Percentiles rank a stretch among this genome's conserved stretches.
These are phyloP conservation scores for Anadara kagoshimensis DNA, from an alignment of 1,140 invertebrate species.

Conservation along the genomic window DNA sequence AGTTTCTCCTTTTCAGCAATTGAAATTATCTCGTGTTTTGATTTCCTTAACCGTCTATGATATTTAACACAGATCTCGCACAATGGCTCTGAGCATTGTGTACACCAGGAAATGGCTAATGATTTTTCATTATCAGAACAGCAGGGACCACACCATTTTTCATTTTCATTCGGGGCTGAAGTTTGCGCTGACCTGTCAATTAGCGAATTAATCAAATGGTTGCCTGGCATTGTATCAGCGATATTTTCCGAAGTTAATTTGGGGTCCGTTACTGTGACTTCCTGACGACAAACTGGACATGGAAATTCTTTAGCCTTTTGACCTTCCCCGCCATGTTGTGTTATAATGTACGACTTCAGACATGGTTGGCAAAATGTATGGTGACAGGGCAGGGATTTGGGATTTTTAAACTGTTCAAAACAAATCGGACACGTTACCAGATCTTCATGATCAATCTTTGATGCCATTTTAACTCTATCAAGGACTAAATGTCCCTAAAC, in stretches of 20 bases:
- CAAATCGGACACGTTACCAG: conserved; percentile 63
- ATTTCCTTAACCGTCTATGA: conserved; percentile 43
- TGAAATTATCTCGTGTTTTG: conserved; percentile 32
- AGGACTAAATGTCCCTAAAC: too few relatives aligned
- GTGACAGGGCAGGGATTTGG: conserved; percentile 59
- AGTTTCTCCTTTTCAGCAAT: conserved; percentile 40
- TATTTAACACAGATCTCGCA: conserved; percentile 38
- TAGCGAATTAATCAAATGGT: conserved; percentile 51
- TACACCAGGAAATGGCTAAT: conserved; percentile 43
- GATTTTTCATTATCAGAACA: conserved; percentile 37
- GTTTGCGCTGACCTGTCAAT: conserved; percentile 31
- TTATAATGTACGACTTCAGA: conserved; percentile 81
- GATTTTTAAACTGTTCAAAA: conserved; percentile 55
- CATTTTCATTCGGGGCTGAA: conserved; percentile 32
- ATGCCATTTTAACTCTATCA: too few relatives aligned
- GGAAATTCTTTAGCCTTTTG: conserved; percentile 34
- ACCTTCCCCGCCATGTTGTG: conserved; percentile 22
- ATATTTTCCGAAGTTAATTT: conserved; percentile 30
- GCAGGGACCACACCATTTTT: conserved; percentile 45
- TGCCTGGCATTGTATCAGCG: conserved; percentile 46
- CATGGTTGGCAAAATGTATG: conserved; percentile 75
- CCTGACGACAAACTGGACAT: conserved; percentile 51
- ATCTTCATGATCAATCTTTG: conserved; percentile 27
- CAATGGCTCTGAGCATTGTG: conserved; percentile 41
- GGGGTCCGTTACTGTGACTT: conserved; percentile 36